Evolutionary conservation across 1,140 invertebrate species (phyloP).

Genomic region (Antheraea pernyi): DNA sequence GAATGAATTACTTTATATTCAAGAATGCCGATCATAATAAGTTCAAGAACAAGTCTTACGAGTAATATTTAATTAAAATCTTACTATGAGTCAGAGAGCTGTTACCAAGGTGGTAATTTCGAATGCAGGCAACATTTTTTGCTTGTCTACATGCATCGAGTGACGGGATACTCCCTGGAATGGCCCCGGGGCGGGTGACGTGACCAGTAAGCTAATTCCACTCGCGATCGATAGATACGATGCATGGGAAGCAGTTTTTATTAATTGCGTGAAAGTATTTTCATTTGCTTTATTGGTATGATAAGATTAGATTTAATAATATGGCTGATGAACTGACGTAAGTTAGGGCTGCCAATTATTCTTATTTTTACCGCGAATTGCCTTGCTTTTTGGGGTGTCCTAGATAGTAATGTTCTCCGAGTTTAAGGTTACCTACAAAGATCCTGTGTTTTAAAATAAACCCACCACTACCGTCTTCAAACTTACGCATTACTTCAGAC

Average conservation of each 20-base stretch:
- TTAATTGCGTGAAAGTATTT: not conserved
- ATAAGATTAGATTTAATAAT: no score
- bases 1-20: not conserved
- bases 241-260: not conserved
- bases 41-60: not conserved
- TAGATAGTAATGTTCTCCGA: no score
- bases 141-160: slow-evolving; percentile 12
- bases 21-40: slow-evolving; percentile 1
- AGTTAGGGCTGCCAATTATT: no score
- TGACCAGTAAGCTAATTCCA: slow-evolving; percentile 19
- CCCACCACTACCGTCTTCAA: no score
- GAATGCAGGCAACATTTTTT: slow-evolving; percentile 29
- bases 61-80: slow-evolving; percentile 46
- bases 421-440: no score
- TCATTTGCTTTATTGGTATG: not conserved
- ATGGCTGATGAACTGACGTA: no score
- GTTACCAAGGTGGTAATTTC: slow-evolving; percentile 17
- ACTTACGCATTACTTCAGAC: no score
- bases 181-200: slow-evolving; percentile 34
- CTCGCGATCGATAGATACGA: slow-evolving; percentile 15
- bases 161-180: slow-evolving; percentile 41
- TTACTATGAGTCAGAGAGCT: slow-evolving; percentile 41
- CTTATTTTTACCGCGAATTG: no score
- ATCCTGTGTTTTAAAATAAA: no score
- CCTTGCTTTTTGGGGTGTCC: no score